A percentile compares a stretch with the other conserved stretches of the same genome.
These are phyloP conservation scores for Porphyrio hochstetteri DNA, from an alignment of 2,113 vertebrate species.

Conservation along the genomic window DNA sequence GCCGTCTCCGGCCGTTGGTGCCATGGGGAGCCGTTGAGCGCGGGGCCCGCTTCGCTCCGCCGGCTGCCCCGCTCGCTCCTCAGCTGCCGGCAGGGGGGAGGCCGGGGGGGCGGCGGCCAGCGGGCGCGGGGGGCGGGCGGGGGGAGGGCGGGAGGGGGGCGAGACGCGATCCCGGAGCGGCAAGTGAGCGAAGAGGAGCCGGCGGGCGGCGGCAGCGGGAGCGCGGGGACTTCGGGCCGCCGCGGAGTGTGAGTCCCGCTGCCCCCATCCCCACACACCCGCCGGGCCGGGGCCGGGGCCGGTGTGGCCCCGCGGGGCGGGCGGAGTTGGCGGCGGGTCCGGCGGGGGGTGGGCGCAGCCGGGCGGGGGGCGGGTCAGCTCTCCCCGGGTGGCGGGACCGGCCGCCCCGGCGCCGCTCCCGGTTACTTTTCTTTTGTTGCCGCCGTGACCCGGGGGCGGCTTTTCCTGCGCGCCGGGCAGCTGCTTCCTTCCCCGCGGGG, in stretches of 20 bases:
- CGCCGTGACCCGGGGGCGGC: constrained; percentile 58
- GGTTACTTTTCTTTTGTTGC: constrained; percentile 73
- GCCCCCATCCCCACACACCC: not conserved
- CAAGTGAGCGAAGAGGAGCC: constrained; percentile 19
- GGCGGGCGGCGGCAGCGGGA: constrained; percentile 54
- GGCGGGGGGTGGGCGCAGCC: constrained; percentile 10
- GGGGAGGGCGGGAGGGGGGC: constrained; percentile 36
- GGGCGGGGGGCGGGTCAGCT: not conserved
- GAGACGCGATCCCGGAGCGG: constrained; percentile 28
- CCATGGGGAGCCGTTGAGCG: constrained; percentile 71
- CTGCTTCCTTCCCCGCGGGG: constrained; percentile 33
- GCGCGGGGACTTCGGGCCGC: constrained; percentile 58
- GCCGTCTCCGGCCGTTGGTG: constrained; percentile 63
- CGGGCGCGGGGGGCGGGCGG: constrained; percentile 32
- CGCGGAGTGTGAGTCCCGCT: constrained; percentile 57
- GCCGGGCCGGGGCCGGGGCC: constrained; percentile 9
- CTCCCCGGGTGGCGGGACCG: not conserved
- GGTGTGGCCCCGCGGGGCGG: not conserved
- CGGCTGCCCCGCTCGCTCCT: not conserved
- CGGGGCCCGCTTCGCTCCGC: constrained; percentile 59
- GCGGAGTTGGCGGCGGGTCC: not conserved
- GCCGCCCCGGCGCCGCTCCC: constrained; percentile 3
- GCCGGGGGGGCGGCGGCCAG: constrained; percentile 36
- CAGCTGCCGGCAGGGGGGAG: constrained; percentile 58
- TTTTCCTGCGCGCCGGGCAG: constrained; percentile 47